Conservation (phyloP, 2,797 vertebrate species). For the Pteropus rufus region DNA sequence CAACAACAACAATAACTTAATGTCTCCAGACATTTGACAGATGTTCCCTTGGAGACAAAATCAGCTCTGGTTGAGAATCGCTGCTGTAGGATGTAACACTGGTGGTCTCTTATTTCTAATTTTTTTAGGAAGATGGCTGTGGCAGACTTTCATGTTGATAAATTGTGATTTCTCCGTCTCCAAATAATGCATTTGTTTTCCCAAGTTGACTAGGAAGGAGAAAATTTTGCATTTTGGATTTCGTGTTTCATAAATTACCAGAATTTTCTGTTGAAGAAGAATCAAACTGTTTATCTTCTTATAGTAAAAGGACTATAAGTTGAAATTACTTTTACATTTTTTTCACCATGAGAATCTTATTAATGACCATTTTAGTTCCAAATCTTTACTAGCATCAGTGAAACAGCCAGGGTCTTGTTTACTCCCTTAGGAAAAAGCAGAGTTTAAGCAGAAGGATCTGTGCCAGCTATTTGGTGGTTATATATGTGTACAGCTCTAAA, state of each 20-base stretch:
- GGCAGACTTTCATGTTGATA: background rate
- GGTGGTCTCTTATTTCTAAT: background rate
- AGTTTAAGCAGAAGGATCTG: background rate
- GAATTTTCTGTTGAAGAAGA: background rate
- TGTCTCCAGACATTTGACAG: background rate
- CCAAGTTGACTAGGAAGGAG: background rate
- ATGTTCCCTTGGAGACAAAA: background rate
- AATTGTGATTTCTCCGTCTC: background rate
- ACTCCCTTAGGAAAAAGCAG: conserved; percentile 13
- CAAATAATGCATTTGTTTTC: conserved; percentile 37
- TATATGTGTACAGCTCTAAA: background rate
- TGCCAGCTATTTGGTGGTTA: background rate
- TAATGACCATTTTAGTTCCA: conserved; percentile 9
- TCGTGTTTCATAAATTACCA: background rate
- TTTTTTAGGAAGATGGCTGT: background rate
- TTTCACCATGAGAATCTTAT: background rate
- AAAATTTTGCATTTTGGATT: background rate
- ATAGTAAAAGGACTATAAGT: background rate
- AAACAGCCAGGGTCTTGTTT: conserved; percentile 39
- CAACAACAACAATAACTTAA: background rate
- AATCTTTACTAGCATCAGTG: background rate
- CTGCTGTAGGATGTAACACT: background rate
- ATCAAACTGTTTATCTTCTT: background rate
- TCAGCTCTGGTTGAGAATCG: background rate
- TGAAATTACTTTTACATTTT: conserved; percentile 10